Evolutionary conservation across 2,797 vertebrate species (phyloP), one percentile per base, ranked within the genome.

Genomic region (Smutsia gigantea): DNA sequence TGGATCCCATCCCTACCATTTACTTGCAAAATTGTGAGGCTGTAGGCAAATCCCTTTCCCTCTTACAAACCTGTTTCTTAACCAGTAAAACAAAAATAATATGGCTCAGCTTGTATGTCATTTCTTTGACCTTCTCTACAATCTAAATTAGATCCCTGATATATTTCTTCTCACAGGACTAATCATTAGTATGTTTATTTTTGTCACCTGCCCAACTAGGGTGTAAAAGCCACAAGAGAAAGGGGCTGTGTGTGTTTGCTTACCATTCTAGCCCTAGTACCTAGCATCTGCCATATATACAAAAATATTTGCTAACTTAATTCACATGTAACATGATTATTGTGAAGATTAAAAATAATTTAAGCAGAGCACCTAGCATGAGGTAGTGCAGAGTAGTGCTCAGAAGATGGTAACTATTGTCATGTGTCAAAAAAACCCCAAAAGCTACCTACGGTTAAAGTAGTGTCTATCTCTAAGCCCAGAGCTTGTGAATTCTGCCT

Each of bases 261-360:
- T 57, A 42, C 57, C 31, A 51, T 81, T 87, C 87, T 0, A 90
- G 55, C 11, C 46, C 71, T 37, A 81, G 39, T 55, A 63, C 34
- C 64, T 25, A 71, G 46, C 57, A 71, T 42, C 23, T 72, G 21
- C 23, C 37, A 85, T 10, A 82, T 4, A 21, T 3, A n/a, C 4
- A 39, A 64, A 57, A 46, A 77, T 51, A 79, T 18, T 3, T 87
- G 59, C 66, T 93, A 59, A 84, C 39, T 79, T 57, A 82, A 86
- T 31, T 66, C 15, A 83, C 7, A 86, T 37, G 34, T 51, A 51
- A 75, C 55, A 72, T 19, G 51, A 92, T 25, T 59, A 94, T 13
- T 72, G 37, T 86, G 68, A 94, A 82, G 57, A 86, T 61, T 53
- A 95, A 82, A 97, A 87, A 88, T 39, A 87, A 82, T 89, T 94